phyloP scores from a whole-genome alignment of 2,888 invertebrate genomes.

The Lepas anatifera region DNA sequence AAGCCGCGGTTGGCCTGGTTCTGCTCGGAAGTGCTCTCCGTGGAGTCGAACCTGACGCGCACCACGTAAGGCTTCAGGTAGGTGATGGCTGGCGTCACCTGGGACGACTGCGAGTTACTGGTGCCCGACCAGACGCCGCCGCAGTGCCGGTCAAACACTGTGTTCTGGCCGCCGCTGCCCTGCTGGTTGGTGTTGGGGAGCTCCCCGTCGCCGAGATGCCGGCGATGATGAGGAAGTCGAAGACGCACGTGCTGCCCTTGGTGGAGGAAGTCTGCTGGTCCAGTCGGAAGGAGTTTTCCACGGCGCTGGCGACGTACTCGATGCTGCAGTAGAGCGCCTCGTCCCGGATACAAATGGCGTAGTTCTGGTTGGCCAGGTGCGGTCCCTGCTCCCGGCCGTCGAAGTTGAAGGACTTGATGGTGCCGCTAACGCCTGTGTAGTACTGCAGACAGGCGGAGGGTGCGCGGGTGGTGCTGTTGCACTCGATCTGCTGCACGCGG shows the following conservation, averaged over 20 bases:
- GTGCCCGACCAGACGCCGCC: constrained; percentile 7
- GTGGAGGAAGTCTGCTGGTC: neutral
- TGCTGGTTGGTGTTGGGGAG: neutral
- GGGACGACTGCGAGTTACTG: neutral
- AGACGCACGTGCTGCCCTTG: neutral
- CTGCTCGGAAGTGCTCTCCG: neutral
- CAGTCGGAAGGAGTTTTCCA: neutral
- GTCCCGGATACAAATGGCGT: constrained; percentile 8
- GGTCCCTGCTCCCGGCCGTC: neutral
- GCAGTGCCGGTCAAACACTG: constrained; percentile 6
- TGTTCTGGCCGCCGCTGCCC: neutral
- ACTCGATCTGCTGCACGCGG: constrained; percentile 13
- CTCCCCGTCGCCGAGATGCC: neutral
- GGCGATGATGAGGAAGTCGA: neutral
- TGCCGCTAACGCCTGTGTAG: constrained; percentile 4
- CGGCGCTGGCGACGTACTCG: neutral
- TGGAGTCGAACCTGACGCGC: neutral
- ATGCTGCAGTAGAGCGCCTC: constrained; percentile 11
- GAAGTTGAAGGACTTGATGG: constrained; percentile 2
- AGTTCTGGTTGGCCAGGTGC: neutral
- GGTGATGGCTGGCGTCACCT: neutral
- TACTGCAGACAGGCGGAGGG: constrained; percentile 8
- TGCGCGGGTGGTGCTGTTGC: constrained; percentile 10
- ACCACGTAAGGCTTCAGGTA: constrained; percentile 8
- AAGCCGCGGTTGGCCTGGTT: constrained; percentile 17